Evolutionary conservation across 1,140 invertebrate genomes (phyloP).

Genomic region (Eciton burchellii): DNA sequence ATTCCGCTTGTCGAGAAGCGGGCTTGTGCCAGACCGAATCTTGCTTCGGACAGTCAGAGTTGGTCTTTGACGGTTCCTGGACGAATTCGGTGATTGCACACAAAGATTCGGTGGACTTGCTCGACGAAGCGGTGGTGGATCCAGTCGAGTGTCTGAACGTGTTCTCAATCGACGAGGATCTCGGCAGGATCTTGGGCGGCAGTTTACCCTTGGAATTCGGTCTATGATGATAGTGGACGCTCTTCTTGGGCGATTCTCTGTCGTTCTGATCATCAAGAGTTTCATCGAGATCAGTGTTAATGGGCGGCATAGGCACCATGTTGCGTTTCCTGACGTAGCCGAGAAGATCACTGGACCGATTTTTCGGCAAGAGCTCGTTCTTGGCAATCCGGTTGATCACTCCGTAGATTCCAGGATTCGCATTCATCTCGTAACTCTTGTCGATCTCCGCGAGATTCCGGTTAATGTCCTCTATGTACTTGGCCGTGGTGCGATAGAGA

Average conservation of each 20-base stretch:
- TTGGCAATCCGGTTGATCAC: constrained; percentile 77
- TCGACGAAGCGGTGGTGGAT: constrained; percentile 79
- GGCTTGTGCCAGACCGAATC: not conserved
- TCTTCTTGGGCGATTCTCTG: not conserved
- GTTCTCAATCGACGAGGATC: constrained; percentile 81
- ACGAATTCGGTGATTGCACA: constrained; percentile 78
- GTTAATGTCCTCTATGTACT: constrained; percentile 83
- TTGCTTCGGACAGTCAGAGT: not conserved
- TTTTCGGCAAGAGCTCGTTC: constrained; percentile 24
- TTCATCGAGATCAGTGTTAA: constrained; percentile 42
- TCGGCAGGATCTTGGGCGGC: constrained; percentile 76
- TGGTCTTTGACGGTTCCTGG: constrained; percentile 54
- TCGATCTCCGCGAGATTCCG: constrained; percentile 82
- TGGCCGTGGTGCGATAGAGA: constrained; percentile 78
- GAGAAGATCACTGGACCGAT: constrained; percentile 54
- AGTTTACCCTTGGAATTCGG: constrained; percentile 76
- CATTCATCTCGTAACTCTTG: constrained; percentile 78
- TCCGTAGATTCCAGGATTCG: constrained; percentile 71
- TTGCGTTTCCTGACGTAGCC: constrained; percentile 73
- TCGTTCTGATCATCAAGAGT: not conserved
- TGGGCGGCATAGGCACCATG: constrained; percentile 82
- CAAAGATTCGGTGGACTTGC: constrained; percentile 80
- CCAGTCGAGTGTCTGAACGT: constrained; percentile 78
- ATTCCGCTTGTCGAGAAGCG: not conserved
- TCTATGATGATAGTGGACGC: not conserved